Conservation (phyloP, 2,797 vertebrate genomes). For the Margarornis squamiger region DNA sequence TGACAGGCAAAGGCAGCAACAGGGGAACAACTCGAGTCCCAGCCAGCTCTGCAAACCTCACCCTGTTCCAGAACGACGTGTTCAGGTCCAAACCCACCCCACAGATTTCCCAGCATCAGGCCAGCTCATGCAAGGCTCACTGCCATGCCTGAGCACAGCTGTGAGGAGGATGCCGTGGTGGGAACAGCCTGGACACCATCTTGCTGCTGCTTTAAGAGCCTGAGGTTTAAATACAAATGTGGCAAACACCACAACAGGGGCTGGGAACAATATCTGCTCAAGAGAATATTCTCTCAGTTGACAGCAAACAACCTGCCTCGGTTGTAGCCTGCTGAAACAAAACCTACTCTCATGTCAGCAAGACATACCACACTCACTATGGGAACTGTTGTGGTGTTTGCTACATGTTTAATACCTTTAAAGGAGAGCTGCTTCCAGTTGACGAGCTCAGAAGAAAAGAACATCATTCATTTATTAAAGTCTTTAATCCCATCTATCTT, state of each 20-base stretch:
- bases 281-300: background rate
- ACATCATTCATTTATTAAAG: background rate
- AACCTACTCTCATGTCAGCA: background rate
- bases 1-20: background rate
- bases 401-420: background rate
- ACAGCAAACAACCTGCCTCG: background rate
- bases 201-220: background rate
- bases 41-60: background rate
- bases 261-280: background rate
- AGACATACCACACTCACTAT: background rate
- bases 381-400: background rate
- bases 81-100: background rate
- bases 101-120: background rate
- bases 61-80: background rate
- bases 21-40: background rate
- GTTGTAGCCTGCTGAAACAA: background rate
- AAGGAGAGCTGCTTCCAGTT: background rate
- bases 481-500: background rate
- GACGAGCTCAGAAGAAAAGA: background rate
- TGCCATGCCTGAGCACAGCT: background rate
- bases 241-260: background rate
- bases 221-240: background rate
- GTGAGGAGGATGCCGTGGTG: background rate
- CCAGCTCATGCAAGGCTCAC: background rate
- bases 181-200: background rate